phyloP scores from a whole-genome alignment of 2,888 invertebrate species.

The Phengaris arion region DNA sequence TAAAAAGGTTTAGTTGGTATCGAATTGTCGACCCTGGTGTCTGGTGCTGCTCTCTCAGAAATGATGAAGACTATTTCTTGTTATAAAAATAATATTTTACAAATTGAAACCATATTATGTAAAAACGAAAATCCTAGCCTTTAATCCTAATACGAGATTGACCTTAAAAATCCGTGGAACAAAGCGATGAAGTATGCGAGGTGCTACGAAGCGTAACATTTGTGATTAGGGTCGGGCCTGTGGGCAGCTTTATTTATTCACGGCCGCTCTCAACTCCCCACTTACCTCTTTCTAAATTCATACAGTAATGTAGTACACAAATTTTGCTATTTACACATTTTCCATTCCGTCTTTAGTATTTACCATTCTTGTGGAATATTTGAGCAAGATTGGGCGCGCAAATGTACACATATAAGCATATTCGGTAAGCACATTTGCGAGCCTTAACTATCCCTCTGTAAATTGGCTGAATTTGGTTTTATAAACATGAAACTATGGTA shows the following conservation, averaged over 20 bases:
- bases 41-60: no score
- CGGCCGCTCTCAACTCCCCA: conserved; percentile 57
- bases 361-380: conserved; percentile 3
- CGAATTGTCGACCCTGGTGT: no score
- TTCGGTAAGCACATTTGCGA: no score
- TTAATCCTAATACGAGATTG: conserved; percentile 18
- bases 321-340: conserved; percentile 26
- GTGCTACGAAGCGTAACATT: conserved; percentile 59
- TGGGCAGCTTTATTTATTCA: conserved; percentile 64
- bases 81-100: no score
- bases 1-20: no score
- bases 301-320: conserved; percentile 29
- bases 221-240: conserved; percentile 60
- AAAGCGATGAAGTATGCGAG: conserved; percentile 56
- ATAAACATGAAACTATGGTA: no score
- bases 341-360: background rate
- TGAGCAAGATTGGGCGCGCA: background rate
- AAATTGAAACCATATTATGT: background rate
- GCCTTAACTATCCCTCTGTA: background rate
- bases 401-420: background rate
- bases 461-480: no score
- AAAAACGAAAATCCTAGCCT: conserved; percentile 8
- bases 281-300: conserved; percentile 38
- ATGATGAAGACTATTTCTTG: no score
- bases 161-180: conserved; percentile 40